phyloP scores from a whole-genome alignment of 2,797 vertebrate genomes.

The Cygnus olor region DNA sequence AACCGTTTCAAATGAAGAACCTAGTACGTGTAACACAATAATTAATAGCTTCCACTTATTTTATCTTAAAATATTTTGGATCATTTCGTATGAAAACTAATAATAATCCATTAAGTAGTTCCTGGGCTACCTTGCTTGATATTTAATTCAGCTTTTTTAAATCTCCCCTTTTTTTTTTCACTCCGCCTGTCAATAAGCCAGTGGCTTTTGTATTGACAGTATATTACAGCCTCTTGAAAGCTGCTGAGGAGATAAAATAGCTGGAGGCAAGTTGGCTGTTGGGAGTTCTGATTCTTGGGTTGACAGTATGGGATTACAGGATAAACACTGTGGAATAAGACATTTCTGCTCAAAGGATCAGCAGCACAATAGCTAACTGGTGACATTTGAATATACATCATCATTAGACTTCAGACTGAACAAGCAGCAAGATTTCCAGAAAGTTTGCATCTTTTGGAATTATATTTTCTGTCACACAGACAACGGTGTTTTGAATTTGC shows the following conservation, averaged over 20 bases:
- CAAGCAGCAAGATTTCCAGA: neutral
- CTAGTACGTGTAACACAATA: neutral
- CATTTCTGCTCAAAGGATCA: slow-evolving; percentile 5
- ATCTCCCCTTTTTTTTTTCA: neutral
- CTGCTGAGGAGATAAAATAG: slow-evolving; percentile 40
- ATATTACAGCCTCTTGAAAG: slow-evolving; percentile 41
- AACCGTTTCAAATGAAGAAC: neutral
- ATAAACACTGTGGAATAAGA: slow-evolving; percentile 21
- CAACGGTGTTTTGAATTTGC: neutral
- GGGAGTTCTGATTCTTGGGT: slow-evolving; percentile 13
- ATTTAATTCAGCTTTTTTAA: slow-evolving; percentile 22
- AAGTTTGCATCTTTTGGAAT: neutral
- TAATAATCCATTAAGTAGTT: neutral
- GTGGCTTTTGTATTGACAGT: slow-evolving; percentile 32
- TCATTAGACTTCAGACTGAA: neutral
- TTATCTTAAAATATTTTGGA: neutral
- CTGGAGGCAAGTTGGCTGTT: slow-evolving; percentile 43
- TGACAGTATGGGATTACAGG: slow-evolving; percentile 18
- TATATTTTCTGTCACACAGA: neutral
- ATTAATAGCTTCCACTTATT: neutral
- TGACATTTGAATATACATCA: neutral
- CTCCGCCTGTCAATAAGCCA: slow-evolving; percentile 23
- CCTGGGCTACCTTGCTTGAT: slow-evolving; percentile 14
- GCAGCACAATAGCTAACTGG: neutral
- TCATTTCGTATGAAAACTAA: neutral